Percentiles rank a stretch among this genome's conserved stretches.
Conservation (phyloP, 2,888 invertebrate species). For the Apodemia mormo region DNA sequence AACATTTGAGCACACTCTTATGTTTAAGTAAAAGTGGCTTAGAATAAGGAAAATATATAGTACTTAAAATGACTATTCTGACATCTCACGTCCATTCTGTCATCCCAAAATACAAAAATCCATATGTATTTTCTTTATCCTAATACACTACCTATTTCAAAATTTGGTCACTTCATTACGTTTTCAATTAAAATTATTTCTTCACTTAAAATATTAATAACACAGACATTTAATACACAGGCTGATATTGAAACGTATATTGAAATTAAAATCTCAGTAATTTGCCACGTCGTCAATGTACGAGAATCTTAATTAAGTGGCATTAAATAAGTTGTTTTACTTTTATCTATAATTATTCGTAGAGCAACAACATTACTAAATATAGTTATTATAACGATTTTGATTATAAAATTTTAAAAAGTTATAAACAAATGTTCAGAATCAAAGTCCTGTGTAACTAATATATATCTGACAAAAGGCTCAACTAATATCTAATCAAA, state of each 20-base stretch:
- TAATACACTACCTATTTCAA: background rate
- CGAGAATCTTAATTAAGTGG: background rate
- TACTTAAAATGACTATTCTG: background rate
- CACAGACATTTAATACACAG: background rate
- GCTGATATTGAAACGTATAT: background rate
- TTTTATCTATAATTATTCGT: background rate
- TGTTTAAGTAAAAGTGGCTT: slow-evolving; percentile 2
- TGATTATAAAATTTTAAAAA: too few relatives aligned
- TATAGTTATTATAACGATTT: too few relatives aligned
- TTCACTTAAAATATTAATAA: background rate
- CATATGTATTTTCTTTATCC: slow-evolving; percentile 4
- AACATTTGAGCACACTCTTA: background rate
- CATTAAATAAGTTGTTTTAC: background rate
- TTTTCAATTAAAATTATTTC: background rate
- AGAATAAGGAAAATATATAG: slow-evolving; percentile 5
- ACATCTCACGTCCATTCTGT: background rate
- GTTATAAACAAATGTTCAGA: too few relatives aligned
- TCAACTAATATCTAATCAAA: too few relatives aligned
- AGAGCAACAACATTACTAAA: too few relatives aligned
- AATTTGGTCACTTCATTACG: slow-evolving; percentile 13
- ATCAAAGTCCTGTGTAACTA: too few relatives aligned
- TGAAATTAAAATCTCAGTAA: background rate
- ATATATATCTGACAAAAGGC: too few relatives aligned
- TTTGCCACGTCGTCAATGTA: background rate
- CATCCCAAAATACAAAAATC: background rate